Evolutionary conservation across 2,888 invertebrate genomes (phyloP).

Genomic region (Ormyrus thymus): DNA sequence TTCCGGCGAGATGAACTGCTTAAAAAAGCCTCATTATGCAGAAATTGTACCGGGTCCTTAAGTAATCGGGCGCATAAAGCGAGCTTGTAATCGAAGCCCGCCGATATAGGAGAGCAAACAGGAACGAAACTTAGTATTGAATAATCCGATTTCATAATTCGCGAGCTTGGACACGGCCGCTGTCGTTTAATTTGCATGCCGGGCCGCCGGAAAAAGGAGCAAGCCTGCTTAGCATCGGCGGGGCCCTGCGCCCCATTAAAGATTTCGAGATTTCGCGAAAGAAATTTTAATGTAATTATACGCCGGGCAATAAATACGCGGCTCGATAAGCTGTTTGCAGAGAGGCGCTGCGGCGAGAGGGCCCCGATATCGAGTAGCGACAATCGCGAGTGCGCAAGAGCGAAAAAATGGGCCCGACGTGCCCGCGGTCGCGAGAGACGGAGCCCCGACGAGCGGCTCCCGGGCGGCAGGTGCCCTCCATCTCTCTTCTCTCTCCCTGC

Average conservation of each 20-base stretch:
- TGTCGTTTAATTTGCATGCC: constrained; percentile 29
- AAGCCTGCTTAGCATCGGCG: background rate
- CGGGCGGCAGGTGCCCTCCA: constrained; percentile 39
- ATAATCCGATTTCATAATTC: constrained; percentile 2
- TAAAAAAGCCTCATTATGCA: constrained; percentile 5
- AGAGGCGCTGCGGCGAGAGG: background rate
- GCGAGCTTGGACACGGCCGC: background rate
- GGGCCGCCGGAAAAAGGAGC: background rate
- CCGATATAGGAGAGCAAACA: background rate
- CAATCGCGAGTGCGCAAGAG: constrained; percentile 35
- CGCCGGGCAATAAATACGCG: constrained; percentile 44
- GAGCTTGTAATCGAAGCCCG: too few species aligned
- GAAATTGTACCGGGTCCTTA: background rate
- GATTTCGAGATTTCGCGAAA: constrained; percentile 52
- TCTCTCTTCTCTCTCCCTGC: constrained; percentile 31
- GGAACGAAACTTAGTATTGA: background rate
- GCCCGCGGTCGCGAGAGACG: background rate
- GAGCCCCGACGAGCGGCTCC: background rate
- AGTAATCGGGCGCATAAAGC: too few species aligned
- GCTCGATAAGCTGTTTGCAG: constrained; percentile 36
- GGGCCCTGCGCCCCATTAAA: constrained; percentile 31
- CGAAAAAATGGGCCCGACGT: constrained; percentile 24
- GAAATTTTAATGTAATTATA: constrained; percentile 56
- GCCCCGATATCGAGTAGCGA: constrained; percentile 40
- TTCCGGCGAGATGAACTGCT: background rate